Conservation (phyloP, 2,888 invertebrate genomes). For the Prenolepis imparis region DNA sequence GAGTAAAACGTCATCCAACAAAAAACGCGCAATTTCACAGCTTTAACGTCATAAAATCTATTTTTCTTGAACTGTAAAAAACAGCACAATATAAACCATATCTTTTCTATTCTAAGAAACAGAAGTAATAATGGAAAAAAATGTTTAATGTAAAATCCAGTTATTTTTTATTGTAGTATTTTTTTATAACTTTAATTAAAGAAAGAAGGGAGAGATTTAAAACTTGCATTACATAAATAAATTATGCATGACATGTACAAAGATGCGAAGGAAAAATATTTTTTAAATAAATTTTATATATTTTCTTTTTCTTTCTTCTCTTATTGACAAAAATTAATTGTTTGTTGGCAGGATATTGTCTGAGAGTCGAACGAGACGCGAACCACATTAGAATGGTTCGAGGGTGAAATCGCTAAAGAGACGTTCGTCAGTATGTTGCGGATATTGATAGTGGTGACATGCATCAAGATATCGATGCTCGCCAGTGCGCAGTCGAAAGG, state of each 20-base stretch:
- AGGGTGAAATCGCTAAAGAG: conserved; percentile 72
- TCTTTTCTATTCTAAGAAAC: background rate
- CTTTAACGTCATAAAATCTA: conserved; percentile 9
- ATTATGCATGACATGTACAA: background rate
- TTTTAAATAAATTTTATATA: background rate
- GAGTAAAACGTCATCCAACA: conserved; percentile 9
- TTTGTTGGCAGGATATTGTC: conserved; percentile 25
- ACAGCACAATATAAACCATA: background rate
- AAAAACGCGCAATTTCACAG: background rate
- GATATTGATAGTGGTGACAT: conserved; percentile 80
- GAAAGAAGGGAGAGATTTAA: background rate
- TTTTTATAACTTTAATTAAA: background rate
- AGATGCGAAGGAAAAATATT: background rate
- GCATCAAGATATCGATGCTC: conserved; percentile 82
- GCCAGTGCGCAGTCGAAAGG: conserved; percentile 80
- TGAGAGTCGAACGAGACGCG: conserved; percentile 54
- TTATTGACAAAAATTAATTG: conserved; percentile 14
- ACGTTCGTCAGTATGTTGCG: conserved; percentile 81
- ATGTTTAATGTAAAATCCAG: background rate
- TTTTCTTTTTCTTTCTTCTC: background rate
- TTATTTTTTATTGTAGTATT: background rate
- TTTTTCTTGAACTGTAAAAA: background rate
- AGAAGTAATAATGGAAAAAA: background rate
- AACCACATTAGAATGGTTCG: conserved; percentile 73
- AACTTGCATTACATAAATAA: background rate